phyloP scores from a whole-genome alignment of 2,888 invertebrate species.

The Diabrotica balteata region DNA sequence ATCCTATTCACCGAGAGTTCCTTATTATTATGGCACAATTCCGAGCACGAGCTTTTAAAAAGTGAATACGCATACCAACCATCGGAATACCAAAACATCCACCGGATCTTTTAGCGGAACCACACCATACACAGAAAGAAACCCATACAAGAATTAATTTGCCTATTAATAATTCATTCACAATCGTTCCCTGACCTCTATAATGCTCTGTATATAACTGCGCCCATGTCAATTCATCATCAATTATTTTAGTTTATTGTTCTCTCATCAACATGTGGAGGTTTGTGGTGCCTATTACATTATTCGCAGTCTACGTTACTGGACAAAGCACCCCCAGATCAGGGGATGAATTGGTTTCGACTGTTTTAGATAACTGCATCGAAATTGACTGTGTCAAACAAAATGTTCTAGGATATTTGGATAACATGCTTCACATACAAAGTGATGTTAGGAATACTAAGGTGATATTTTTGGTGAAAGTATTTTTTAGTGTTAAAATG shows the following conservation, averaged over 20 bases:
- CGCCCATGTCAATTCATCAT: constrained; percentile 63
- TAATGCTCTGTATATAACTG: constrained; percentile 69
- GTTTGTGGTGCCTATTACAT: constrained; percentile 61
- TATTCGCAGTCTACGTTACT: constrained; percentile 51
- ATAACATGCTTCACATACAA: constrained; percentile 70
- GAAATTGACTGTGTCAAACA: constrained; percentile 78
- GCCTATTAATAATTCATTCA: constrained; percentile 36
- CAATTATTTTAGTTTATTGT: constrained; percentile 47
- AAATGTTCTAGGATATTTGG: constrained; percentile 79
- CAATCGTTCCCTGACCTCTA: constrained; percentile 60
- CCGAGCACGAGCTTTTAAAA: constrained; percentile 32
- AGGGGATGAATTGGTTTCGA: constrained; percentile 74
- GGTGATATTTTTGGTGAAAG: constrained; percentile 44
- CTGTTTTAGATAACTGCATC: constrained; percentile 77
- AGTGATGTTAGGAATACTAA: constrained; percentile 67
- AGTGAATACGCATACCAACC: constrained; percentile 30
- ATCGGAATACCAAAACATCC: constrained; percentile 35
- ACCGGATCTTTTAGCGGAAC: constrained; percentile 52
- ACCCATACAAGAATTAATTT: constrained; percentile 26
- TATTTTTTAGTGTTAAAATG: constrained; percentile 14
- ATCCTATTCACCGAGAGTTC: background rate
- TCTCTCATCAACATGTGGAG: constrained; percentile 53
- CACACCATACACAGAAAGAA: constrained; percentile 45
- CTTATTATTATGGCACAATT: constrained; percentile 16
- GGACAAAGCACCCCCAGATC: constrained; percentile 46